Base-by-base conservation (phyloP, 35 echinoderm and acorn worm genomes). In the Strongylocentrotus purpuratus region DNA sequence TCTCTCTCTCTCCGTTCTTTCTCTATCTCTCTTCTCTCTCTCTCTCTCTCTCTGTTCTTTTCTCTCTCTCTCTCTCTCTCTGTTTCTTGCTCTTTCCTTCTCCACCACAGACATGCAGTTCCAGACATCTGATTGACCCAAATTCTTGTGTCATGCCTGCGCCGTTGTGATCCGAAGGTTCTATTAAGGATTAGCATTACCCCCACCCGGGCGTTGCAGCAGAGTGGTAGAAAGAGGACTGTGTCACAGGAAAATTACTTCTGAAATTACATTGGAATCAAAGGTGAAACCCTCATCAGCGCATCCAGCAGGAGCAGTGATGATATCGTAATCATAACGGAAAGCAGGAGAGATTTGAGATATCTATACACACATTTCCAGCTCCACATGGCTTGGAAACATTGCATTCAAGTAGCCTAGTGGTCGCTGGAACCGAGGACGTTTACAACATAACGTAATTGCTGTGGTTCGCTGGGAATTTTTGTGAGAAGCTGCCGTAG, bases 311-410 rank as follows among this genome's bases (percentile, higher is more conserved):
- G 65, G 11, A 14, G 20, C 65, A 78, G 28, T n/a, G 28, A 78
- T 78, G 65, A 25, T 78, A 78, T 22, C n/a, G 20, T n/a, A 78
- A 28, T 78, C 65, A 78, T 78, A 45, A 89, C 17, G 33, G 87
- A 89, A 88, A 88, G 31, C 31, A 32, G 41, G 87, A 88, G 87
- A 88, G 45, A 88, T 70, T 70, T 70, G 11, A 33, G 18, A 14
- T 88, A 33, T 33, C 32, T 14, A 0, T 35, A 88, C 28, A 33
- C 87, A 89, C 18, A 89, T 45, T 89, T 28, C 32, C 33, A 10
- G 7, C 25, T 89, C 17, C 87, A 45, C 25, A 89, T 89, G 87
- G 87, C 87, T 89, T 33, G 87, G 87, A 89, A 46, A 89, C 87
- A 17, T 89, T 33, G 32, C 33, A 25, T 18, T 89, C 33, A 18